A percentile compares a stretch with the other conserved stretches of the same genome.
These are phyloP conservation scores for Schrankia costaestrigalis DNA, from an alignment of 2,888 invertebrate genomes.

Conservation along the genomic window DNA sequence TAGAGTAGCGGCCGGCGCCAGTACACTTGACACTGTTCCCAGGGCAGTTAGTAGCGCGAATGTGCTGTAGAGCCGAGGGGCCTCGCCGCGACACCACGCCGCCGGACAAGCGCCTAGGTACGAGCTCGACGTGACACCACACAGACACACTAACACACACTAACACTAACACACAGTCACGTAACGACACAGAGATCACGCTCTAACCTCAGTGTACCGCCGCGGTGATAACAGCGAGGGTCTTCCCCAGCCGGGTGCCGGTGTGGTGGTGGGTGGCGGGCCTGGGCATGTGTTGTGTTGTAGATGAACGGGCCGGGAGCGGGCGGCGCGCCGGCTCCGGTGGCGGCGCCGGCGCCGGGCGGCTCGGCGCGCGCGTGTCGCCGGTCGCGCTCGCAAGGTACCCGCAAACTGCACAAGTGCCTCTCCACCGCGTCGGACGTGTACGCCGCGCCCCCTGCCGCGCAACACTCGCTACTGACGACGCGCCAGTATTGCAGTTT, in stretches of 20 bases:
- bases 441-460: slow-evolving; percentile 83
- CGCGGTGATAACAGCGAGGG: slow-evolving; percentile 25
- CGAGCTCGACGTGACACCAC: slow-evolving; percentile 17
- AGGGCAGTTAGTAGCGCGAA: slow-evolving; percentile 64
- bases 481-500: slow-evolving; percentile 97
- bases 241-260: no score
- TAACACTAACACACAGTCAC: slow-evolving; percentile 55
- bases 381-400: slow-evolving; percentile 97
- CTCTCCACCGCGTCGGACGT: slow-evolving; percentile 93
- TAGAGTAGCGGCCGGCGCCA: slow-evolving; percentile 5
- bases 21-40: slow-evolving; percentile 49
- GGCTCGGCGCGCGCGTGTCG: slow-evolving; percentile 79
- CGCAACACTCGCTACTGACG: slow-evolving; percentile 86
- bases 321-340: slow-evolving; percentile 73
- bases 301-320: slow-evolving; percentile 45
- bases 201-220: slow-evolving; percentile 24
- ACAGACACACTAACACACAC: slow-evolving; percentile 54
- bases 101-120: slow-evolving; percentile 4
- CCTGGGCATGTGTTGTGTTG: slow-evolving; percentile 42
- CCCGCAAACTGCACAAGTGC: slow-evolving; percentile 95
- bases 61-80: slow-evolving; percentile 44
- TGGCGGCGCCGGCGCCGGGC: slow-evolving; percentile 69
- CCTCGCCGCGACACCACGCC: slow-evolving; percentile 11
- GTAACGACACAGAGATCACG: slow-evolving; percentile 54
- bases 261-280: slow-evolving; percentile 18